These are phyloP conservation scores for Euthynnus affinis DNA, from an alignment of 2,797 vertebrate species.

Conservation along the genomic window DNA sequence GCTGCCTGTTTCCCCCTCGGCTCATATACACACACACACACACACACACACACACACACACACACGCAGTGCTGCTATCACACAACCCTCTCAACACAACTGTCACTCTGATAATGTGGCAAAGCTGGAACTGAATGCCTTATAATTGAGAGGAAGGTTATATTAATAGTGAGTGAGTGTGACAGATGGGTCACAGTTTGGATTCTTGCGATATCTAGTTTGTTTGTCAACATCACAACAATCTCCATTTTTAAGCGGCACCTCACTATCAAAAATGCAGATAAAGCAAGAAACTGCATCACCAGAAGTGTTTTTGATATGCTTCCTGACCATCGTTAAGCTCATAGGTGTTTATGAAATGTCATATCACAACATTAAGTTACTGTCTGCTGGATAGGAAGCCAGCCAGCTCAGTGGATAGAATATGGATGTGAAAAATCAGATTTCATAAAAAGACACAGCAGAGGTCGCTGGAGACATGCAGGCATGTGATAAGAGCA, in stretches of 20 bases:
- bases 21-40: no score
- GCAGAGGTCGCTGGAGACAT: background rate
- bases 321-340: no score
- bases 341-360: background rate
- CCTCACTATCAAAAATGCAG: background rate
- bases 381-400: background rate
- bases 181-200: background rate
- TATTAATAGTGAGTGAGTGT: slow-evolving; percentile 6
- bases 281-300: background rate
- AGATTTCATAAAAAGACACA: background rate
- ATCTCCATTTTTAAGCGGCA: background rate
- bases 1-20: slow-evolving; percentile 20
- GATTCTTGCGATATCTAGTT: background rate
- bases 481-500: slow-evolving; percentile 28
- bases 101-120: slow-evolving; percentile 7
- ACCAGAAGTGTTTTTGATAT: no score
- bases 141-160: background rate
- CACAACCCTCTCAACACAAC: slow-evolving; percentile 13
- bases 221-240: background rate
- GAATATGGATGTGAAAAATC: background rate
- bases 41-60: no score
- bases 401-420: background rate
- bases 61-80: slow-evolving; percentile 26
- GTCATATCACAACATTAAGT: no score
- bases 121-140: slow-evolving; percentile 17